Evolutionary conservation across 2,113 vertebrate genomes (phyloP).

Genomic region (Phoxinus phoxinus): DNA sequence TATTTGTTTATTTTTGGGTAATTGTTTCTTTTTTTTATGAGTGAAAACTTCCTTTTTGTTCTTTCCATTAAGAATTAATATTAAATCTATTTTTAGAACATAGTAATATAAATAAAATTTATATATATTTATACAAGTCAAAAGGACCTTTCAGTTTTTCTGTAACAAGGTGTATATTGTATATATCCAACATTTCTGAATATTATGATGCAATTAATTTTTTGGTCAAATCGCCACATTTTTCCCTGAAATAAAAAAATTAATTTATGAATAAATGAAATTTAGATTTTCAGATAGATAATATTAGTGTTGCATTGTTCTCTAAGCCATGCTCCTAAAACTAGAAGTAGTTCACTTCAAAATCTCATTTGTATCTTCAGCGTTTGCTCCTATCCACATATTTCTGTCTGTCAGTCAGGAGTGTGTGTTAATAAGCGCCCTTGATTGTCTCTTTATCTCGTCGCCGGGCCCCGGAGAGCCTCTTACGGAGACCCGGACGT

Average conservation of each 20-base stretch:
- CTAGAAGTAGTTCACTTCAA: not conserved
- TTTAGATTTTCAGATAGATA: no score
- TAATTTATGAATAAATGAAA: no score
- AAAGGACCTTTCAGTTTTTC: no score
- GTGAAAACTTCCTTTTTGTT: no score
- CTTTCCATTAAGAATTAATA: no score
- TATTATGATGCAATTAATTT: not conserved
- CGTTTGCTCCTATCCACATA: not conserved
- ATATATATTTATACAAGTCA: not conserved
- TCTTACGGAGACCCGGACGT: slow-evolving; percentile 29
- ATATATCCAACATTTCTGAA: no score
- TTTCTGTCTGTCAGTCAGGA: no score
- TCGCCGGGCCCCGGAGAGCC: slow-evolving; percentile 1
- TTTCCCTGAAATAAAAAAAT: not conserved
- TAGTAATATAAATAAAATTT: not conserved
- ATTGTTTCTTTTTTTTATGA: no score
- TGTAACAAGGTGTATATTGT: not conserved
- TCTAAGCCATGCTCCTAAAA: not conserved
- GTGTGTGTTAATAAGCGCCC: not conserved
- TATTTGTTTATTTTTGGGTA: no score
- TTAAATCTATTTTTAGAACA: not conserved
- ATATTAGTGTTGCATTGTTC: no score
- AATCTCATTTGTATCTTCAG: not conserved
- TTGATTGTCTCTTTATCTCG: not conserved
- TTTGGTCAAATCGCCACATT: not conserved